A percentile compares a stretch with the other conserved stretches of the same genome.
Evolutionary conservation across 2,113 vertebrate genomes (phyloP).

Genomic region (Calyptomena viridis): DNA sequence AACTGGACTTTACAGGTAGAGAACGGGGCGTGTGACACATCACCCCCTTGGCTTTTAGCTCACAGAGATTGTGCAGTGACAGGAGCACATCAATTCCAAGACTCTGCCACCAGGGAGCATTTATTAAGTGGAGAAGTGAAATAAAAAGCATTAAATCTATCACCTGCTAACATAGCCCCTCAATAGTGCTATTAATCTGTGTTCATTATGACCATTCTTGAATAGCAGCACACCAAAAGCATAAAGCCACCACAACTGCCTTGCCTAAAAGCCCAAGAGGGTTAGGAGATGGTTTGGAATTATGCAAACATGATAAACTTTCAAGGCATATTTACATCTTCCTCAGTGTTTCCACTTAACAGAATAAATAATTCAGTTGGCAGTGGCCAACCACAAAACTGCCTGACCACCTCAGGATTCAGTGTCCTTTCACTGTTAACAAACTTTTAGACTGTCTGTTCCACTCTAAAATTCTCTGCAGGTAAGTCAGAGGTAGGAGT

Average conservation of each 20-base stretch:
- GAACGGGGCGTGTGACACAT: rapidly evolving
- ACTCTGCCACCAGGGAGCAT: background rate
- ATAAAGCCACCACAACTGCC: background rate
- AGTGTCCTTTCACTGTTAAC: background rate
- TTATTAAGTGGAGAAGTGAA: background rate
- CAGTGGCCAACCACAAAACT: background rate
- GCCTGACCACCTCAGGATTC: background rate
- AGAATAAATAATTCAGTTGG: background rate
- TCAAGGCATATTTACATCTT: background rate
- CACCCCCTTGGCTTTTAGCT: background rate
- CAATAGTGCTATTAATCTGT: background rate
- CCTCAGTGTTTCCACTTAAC: background rate
- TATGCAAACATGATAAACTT: rapidly evolving
- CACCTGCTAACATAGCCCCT: background rate
- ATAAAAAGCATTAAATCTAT: background rate
- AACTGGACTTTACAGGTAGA: background rate
- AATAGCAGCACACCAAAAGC: background rate
- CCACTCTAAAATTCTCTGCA: background rate
- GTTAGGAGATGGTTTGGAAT: background rate
- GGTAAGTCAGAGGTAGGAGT: rapidly evolving
- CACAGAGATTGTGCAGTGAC: background rate
- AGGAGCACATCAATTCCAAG: background rate
- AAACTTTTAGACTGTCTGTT: background rate
- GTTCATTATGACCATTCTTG: background rate
- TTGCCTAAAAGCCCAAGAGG: background rate